Evolutionary conservation across 2,888 invertebrate genomes (phyloP), one percentile per base, ranked within the genome.

Genomic region (Andrena bucephala): DNA sequence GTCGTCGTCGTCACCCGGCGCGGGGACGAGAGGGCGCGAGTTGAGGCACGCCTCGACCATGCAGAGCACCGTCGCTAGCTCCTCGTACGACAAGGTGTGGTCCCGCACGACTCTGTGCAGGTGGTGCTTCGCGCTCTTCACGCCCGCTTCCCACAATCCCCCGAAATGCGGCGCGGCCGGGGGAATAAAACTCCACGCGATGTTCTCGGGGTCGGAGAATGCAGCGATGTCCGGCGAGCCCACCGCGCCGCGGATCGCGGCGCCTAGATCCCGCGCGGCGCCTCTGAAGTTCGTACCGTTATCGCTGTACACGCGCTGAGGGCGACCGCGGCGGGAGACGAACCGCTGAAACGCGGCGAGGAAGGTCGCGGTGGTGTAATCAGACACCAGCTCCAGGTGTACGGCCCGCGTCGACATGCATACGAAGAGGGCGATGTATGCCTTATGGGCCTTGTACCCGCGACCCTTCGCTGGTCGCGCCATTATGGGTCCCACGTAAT

Each of bases 261-360:
- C 16, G 0, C n/a, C 4, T 1, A 76, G 20, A 16, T 73, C 68
- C 10, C 54, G 31, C 4, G 52, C 63, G 0, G 62, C 42, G 0
- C 54, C 76, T 3, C 31, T 20, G 33, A 86, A 86, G 0, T 31
- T 86, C 0, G 79, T 81, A 0, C 84, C 86, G 57, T 67, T 52
- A 24, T 83, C 84, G 29, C 81, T 81, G 24, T 71, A 60, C 0
- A 84, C 27, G 4, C 16, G 10, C 0, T 29, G 10, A 0, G 72
- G 76, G 81, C 89, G 29, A 0, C 83, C 84, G 0, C 81, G 78
- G 0, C 83, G 74, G 0, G 84, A 10, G 0, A 31, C 27, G 29
- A 84, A 86, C 2, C 81, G 77, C 5, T 62, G 50, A 10, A 82
- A 81, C 0, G 79, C 77, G 0, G 81, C 81, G 2, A 84, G 29